Evolutionary conservation across 1,140 invertebrate species (phyloP).

Genomic region (Dendroctonus ponderosae): DNA sequence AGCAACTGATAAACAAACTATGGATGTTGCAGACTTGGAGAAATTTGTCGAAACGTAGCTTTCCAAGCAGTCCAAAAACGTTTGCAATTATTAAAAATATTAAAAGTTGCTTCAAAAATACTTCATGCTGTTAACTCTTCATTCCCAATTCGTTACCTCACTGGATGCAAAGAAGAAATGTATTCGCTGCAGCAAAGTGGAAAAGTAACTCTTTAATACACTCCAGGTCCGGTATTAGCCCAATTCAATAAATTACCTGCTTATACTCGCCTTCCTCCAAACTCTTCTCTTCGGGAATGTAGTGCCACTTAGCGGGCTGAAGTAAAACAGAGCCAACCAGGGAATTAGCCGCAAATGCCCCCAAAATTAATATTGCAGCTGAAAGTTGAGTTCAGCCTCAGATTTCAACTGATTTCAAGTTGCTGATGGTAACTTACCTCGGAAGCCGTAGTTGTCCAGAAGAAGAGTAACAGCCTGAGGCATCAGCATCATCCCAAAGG

Average conservation of each 20-base stretch:
- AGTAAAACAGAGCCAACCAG: slow-evolving; percentile 64
- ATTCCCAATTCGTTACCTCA: slow-evolving; percentile 42
- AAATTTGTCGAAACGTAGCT: too few relatives aligned
- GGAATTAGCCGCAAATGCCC: slow-evolving; percentile 65
- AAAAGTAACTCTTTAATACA: slow-evolving; percentile 12
- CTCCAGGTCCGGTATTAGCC: not conserved
- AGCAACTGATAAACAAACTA: too few relatives aligned
- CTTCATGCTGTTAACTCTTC: too few relatives aligned
- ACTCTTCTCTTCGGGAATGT: slow-evolving; percentile 57
- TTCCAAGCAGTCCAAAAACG: too few relatives aligned
- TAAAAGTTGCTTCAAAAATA: too few relatives aligned
- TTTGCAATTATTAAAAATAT: too few relatives aligned
- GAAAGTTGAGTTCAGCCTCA: not conserved
- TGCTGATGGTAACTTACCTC: slow-evolving; percentile 35
- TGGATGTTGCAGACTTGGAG: too few relatives aligned
- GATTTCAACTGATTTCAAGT: not conserved
- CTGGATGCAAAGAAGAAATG: slow-evolving; percentile 49
- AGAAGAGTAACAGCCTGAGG: slow-evolving; percentile 66
- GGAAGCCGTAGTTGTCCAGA: slow-evolving; percentile 60
- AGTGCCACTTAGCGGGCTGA: slow-evolving; percentile 66
- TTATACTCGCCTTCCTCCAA: slow-evolving; percentile 53
- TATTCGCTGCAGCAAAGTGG: slow-evolving; percentile 47
- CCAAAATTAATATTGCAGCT: slow-evolving; percentile 66
- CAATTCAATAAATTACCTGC: slow-evolving; percentile 40
- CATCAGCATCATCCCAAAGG: slow-evolving; percentile 72